These are phyloP conservation scores for Platerodrilus igneus DNA, from an alignment of 2,888 invertebrate genomes.

Conservation along the genomic window DNA sequence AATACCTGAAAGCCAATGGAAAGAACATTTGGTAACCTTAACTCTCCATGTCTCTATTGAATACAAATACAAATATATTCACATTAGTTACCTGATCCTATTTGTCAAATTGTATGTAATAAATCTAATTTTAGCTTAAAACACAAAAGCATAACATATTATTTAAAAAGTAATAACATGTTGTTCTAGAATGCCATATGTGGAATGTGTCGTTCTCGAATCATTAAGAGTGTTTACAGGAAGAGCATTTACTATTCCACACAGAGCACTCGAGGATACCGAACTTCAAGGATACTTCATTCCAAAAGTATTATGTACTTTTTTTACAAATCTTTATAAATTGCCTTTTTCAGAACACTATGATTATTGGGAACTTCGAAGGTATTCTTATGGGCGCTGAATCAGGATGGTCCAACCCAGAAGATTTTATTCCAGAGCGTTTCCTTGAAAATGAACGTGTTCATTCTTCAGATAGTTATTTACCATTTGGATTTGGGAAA, in stretches of 20 bases:
- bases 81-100: neutral
- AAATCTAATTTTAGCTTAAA: constrained; percentile 1
- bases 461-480: constrained; percentile 58
- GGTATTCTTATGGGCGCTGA: constrained; percentile 65
- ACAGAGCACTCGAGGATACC: constrained; percentile 70
- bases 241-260: constrained; percentile 73
- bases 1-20: too few species aligned
- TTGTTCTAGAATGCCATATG: constrained; percentile 68
- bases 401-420: constrained; percentile 62
- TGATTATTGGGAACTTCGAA: constrained; percentile 73
- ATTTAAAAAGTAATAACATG: neutral
- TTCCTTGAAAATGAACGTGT: constrained; percentile 63
- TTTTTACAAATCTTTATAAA: neutral
- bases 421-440: constrained; percentile 70
- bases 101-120: neutral
- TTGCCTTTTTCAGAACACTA: constrained; percentile 61
- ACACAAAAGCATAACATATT: too few species aligned
- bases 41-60: too few species aligned
- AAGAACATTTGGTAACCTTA: too few species aligned
- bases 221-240: constrained; percentile 76
- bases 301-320: constrained; percentile 59
- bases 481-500: constrained; percentile 75
- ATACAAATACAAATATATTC: too few species aligned
- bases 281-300: constrained; percentile 66
- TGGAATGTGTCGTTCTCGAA: constrained; percentile 73